Base-by-base conservation (phyloP, 2,888 invertebrate species). In the Heteropelma amictum region DNA sequence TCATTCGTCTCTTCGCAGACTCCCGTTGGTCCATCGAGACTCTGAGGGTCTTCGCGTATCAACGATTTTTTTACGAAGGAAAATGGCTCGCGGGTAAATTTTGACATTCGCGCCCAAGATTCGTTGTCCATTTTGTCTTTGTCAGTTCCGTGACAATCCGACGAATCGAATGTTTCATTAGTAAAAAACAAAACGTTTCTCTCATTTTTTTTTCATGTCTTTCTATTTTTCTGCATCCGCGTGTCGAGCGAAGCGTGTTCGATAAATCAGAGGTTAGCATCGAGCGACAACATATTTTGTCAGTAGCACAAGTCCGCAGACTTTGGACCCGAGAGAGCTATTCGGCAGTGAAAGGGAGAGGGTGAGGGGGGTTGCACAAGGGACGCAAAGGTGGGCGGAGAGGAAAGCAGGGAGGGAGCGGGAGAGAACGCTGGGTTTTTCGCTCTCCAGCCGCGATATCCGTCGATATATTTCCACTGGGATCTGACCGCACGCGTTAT, bases 221-320 rank as follows among this genome's bases (percentile, higher is more conserved):
- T 45, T 45, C n/a, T n/a, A n/a, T n/a, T n/a, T n/a, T n/a, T n/a
- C n/a, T 38, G 12, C 38, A 33, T 12, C 19, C 23, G 17, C 21
- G 38, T 30, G 56, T 35, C 40, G 51, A 47, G 38, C 45, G 38
- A 33, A 72, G 68, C 56, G 45, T 17, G 19, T 28, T 58, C 42
- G 58, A 76, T 76, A 76, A 72, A 76, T 76, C 76, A 68, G 58
- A 68, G 58, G 45, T 58, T 71, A 61, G 65, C 56, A 61, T 23
- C 40, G 19, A 71, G 71, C 72, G 72, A 76, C 75, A 72, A 75
- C 67, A 76, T 72, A 76, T 76, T 76, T 76, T 72, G 71, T 68
- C 76, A 63, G 68, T 68, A 64, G 51, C 68, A 72, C 63, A 67
- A 72, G 53, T 63, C 58, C 51, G 6, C 68, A 58, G 68, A 68